Evolutionary conservation across 2,888 invertebrate species (phyloP), one percentile per base, ranked within the genome.

Genomic region (Harpalus rufipes): DNA sequence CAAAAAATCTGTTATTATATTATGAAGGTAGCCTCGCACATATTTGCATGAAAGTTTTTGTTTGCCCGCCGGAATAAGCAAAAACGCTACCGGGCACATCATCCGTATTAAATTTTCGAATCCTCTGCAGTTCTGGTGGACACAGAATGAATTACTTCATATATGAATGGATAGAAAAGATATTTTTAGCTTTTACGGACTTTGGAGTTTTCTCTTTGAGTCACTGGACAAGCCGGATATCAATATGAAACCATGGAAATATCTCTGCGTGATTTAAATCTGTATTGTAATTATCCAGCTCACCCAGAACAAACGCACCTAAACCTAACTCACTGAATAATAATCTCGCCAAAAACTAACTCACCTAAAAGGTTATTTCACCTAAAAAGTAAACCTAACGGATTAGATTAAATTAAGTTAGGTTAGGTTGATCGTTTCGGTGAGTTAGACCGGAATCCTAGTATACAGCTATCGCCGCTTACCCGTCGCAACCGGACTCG

Each of bases 41-140:
- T 58, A 59, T 39, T 58, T 58, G n/a, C 56, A 14, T 79, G 74
- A 63, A 76, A 56, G 76, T 51, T 76, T 51, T 79, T 59, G 79
- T 79, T 79, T 79, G 32, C n/a, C 25, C 59, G 25, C n/a, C 79
- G 79, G 21, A 78, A 79, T 76, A 79, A 18, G 59, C 79, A 79
- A 79, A 79, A 79, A 58, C 79, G 79, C 59, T 59, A 14, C 25
- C 58, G 32, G 56, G 18, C 56, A 10, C 79, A 39, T 59, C 58
- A 79, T 59, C 59, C 25, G 58, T 79, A 79, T 79, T 59, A 58
- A 68, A 68, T 68, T 68, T 68, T 39, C 39, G 68, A 14, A 68
- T 63, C 18, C 6, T 51, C 44, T 51, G 44, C 44, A 51, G 8
- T 51, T 51, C 44, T 51, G 12, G 10, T 51, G 44, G 44, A 51